Conservation (phyloP, 2,888 invertebrate genomes). For the Chalcosyrphus nemorum region DNA sequence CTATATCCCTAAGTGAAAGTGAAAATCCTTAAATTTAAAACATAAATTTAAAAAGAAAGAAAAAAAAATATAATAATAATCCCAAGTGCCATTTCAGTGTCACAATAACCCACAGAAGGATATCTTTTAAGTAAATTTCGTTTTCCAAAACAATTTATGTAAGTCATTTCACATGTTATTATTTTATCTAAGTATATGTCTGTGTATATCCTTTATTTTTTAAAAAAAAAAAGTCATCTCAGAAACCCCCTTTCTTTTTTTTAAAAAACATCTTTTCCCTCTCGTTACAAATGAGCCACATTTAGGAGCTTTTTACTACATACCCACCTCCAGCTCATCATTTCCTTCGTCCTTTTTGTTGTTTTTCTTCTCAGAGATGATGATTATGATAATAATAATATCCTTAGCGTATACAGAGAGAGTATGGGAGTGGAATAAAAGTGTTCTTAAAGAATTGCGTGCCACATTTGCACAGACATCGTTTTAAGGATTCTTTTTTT, state of each 20-base stretch:
- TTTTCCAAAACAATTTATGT: constrained; percentile 47
- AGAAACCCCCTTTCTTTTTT: not conserved
- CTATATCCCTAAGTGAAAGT: constrained; percentile 23
- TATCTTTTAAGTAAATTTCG: constrained; percentile 28
- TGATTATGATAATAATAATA: constrained; percentile 65
- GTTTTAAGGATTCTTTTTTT: not conserved
- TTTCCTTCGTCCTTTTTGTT: not conserved
- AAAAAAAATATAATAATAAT: not conserved
- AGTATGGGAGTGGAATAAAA: not conserved
- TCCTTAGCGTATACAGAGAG: constrained; percentile 1
- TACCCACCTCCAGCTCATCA: not conserved
- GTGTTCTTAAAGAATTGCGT: constrained; percentile 46
- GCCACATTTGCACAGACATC: constrained; percentile 54
- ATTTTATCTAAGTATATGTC: not conserved
- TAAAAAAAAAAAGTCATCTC: not conserved
- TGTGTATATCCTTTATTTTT: not conserved
- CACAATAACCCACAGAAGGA: constrained; percentile 58
- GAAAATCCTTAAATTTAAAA: constrained; percentile 21
- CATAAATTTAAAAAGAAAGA: not conserved
- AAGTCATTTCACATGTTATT: constrained; percentile 30
- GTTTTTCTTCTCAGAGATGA: constrained; percentile 38
- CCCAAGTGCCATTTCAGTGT: constrained; percentile 42
- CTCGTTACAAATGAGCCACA: constrained; percentile 63
- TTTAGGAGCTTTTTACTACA: constrained; percentile 39
- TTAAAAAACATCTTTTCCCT: constrained; percentile 39